Percentiles rank a stretch among this genome's conserved stretches.
Evolutionary conservation across 2,797 vertebrate genomes (phyloP).

Genomic region (Fistularia tabacaria): DNA sequence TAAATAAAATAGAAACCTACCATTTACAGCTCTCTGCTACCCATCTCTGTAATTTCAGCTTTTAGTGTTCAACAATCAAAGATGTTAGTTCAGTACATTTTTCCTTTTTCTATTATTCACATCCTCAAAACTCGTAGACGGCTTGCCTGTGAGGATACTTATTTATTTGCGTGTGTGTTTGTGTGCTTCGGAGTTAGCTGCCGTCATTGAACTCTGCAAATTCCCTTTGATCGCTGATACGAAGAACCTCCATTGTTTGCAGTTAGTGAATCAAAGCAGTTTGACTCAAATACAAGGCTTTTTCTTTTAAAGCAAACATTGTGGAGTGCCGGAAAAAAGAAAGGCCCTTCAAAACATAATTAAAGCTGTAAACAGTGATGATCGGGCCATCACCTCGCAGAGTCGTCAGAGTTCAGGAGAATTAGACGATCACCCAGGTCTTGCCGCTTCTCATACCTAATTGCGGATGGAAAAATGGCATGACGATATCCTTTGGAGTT

Average conservation of each 20-base stretch:
- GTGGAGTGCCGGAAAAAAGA: constrained; percentile 44
- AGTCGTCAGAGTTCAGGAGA: too few species aligned
- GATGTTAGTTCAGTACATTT: background rate
- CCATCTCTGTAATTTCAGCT: background rate
- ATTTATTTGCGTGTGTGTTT: too few species aligned
- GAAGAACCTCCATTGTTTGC: constrained; percentile 47
- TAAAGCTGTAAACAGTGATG: too few species aligned
- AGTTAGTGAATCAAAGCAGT: constrained; percentile 50
- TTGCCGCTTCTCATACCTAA: too few species aligned
- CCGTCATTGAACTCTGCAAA: constrained; percentile 25
- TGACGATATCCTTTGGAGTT: too few species aligned
- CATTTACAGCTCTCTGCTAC: background rate
- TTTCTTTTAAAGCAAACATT: constrained; percentile 29
- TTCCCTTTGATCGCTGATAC: constrained; percentile 45
- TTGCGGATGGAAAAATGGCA: too few species aligned
- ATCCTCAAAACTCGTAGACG: too few species aligned
- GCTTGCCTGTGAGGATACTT: too few species aligned
- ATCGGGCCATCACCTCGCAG: too few species aligned
- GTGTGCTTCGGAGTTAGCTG: background rate
- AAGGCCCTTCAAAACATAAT: too few species aligned
- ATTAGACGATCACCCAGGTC: too few species aligned
- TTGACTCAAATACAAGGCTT: constrained; percentile 15
- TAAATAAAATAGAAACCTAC: background rate
- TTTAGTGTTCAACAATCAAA: constrained; percentile 3
- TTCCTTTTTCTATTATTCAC: too few species aligned